phyloP scores from a whole-genome alignment of 2,113 vertebrate genomes.

The Canis aureus region DNA sequence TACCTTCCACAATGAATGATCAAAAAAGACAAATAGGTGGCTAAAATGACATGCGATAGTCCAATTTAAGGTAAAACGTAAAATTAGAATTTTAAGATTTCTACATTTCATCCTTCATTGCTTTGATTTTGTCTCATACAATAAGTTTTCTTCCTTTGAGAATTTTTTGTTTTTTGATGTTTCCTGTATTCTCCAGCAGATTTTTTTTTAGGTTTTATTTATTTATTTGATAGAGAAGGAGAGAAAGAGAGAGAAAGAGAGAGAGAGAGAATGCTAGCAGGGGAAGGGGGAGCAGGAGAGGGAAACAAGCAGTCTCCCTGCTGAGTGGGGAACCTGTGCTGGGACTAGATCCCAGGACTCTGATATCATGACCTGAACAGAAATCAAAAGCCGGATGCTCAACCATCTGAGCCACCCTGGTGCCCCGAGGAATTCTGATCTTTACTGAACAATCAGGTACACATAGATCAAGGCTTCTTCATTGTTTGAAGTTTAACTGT shows the following conservation, averaged over 20 bases:
- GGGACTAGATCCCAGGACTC: neutral
- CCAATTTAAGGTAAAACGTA: neutral
- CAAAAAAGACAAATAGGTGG: neutral
- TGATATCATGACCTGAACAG: neutral
- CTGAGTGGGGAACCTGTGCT: neutral
- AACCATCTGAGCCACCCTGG: neutral
- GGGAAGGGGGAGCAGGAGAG: neutral
- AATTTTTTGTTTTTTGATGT: neutral
- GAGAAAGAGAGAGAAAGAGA: neutral
- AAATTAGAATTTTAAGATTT: neutral
- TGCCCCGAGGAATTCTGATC: neutral
- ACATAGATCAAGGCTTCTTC: slow-evolving; percentile 1
- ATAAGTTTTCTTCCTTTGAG: neutral
- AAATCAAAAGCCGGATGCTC: neutral
- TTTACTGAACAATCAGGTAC: neutral
- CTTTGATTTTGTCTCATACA: neutral
- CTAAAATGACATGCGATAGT: neutral
- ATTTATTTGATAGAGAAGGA: neutral
- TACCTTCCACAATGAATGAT: neutral
- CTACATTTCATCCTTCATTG: neutral
- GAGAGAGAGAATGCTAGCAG: neutral
- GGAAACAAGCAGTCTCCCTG: neutral
- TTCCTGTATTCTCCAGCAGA: neutral
- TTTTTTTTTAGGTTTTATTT: neutral
- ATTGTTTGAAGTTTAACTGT: neutral